Base-by-base conservation (phyloP, 2,888 invertebrate species). In the Ceraclea dissimilis region DNA sequence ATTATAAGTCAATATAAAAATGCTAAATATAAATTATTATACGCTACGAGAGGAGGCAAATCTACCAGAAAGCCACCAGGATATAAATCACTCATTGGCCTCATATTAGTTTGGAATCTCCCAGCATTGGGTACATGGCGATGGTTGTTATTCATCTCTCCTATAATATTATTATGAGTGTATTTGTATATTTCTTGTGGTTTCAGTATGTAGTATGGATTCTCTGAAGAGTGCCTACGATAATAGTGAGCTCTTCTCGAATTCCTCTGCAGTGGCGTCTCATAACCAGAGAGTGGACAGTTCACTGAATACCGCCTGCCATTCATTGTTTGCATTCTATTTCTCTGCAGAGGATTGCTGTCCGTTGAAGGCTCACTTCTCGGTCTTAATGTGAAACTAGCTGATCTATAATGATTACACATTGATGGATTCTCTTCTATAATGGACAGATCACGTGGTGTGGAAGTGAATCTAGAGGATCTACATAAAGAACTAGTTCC, bases 1-100 rank as follows among this genome's bases (percentile, higher is more conserved):
- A 16, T 44, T 47, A n/a, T n/a, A n/a, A n/a, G n/a, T 71, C 64
- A 78, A 68, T 78, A 78, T 75, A 78, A 76, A 69, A 78, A 78
- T 64, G 78, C 78, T 67, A 78, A 66, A 67, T 76, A 78, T 65
- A 78, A 66, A 65, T 77, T 78, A 66, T 67, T 76, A 59, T 70
- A 70, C 16, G 59, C 51, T 39, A 57, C 49, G 4, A 62, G 33
- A 17, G 62, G 58, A 17, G 56, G 62, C 44, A 60, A 21, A 47
- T 62, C 58, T 26, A 55, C 53, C 19, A 57, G 34, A 50, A 52
- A 59, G 5, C 61, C 57, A 50, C 46, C 51, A 17, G 56, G 48
- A 19, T 17, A 18, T n/a, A 43, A 18, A 6, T 26, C 43, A 6
- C 17, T 49, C 2, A 17, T 16, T 13, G 48, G 54, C 6, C 16